Base-by-base conservation (phyloP, 2,888 invertebrate genomes). In the Eremobia ochroleuca region DNA sequence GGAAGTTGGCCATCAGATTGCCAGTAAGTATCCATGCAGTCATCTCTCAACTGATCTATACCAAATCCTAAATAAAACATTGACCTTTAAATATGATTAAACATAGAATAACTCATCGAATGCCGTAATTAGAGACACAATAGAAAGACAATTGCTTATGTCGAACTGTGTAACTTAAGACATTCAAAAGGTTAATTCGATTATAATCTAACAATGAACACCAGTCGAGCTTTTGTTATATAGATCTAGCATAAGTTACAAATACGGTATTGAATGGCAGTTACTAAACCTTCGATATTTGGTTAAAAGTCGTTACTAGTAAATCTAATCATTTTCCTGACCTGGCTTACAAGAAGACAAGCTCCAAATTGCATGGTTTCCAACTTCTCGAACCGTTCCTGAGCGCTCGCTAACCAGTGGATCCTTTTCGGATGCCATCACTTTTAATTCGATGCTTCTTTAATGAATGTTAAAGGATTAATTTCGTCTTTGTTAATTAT, bases 1-100 rank as follows among this genome's bases (percentile, higher is more conserved):
- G 99, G 99, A 82, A 99, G 97, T 88, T 99, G 99, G 0, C 99
- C 99, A 95, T 99, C 99, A 0, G 99, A 99, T 94, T 99, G 99
- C 99, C 99, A 99, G 94, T 99, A 99, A 5, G 99, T 99, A 88
- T 99, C 99, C 95, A 99, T 98, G 83, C 99, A 98, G 92, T 99
- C 99, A 94, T 99, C 99, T 85, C 99, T 97, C 62, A 99, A 95
- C 92, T 99, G 99, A 92, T 99, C 99, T 8, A 99, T 99, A 5
- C 99, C 99, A 97, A 99, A 99, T 65, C 99, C 99, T 98, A 89
- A 93, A 92, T 66, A 77, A 77, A 76, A 79, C 9, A 34, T 52
- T 18, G 74, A 80, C 1, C 34, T 59, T 15, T 25, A 21, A 18
- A 34, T 25, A 52, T n/a, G 55, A 40, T 31, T 15, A 2, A 52